Conservation (phyloP, 2,797 vertebrate genomes). For the Carcharodon carcharias region DNA sequence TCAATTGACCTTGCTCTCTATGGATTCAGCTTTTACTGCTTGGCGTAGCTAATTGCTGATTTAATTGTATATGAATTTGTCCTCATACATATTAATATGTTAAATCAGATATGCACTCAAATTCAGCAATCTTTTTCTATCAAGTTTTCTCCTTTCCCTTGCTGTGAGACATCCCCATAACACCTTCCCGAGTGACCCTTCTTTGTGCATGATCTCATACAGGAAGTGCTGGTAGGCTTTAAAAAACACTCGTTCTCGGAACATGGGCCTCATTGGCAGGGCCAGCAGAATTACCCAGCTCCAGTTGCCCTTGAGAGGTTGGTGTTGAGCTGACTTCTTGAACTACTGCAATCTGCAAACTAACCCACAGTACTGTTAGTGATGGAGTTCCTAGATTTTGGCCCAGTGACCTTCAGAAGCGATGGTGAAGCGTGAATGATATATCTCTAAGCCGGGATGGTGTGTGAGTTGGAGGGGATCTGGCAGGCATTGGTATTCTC, state of each 20-base stretch:
- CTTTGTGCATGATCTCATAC: background rate
- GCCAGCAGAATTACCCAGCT: background rate
- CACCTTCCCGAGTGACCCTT: no score
- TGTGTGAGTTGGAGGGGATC: no score
- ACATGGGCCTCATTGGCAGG: no score
- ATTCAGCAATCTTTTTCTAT: background rate
- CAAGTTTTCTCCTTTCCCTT: background rate
- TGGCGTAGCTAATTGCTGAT: background rate
- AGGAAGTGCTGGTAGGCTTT: background rate
- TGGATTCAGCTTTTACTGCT: background rate
- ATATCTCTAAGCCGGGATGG: no score
- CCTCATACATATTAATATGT: background rate
- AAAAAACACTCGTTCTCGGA: background rate
- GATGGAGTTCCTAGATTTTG: background rate
- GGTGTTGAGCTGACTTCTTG: background rate
- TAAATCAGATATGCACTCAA: background rate
- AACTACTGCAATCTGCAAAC: background rate
- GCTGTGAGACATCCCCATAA: background rate
- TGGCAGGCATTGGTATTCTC: background rate
- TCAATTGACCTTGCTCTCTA: background rate
- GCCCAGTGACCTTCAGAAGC: background rate
- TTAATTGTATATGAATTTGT: background rate
- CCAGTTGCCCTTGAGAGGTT: background rate
- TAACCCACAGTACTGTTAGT: background rate
- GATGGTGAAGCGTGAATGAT: background rate